A percentile compares a stretch with the other conserved stretches of the same genome.
These are phyloP conservation scores for Philhelius pedissequus DNA, from an alignment of 2,888 invertebrate genomes.

Conservation along the genomic window DNA sequence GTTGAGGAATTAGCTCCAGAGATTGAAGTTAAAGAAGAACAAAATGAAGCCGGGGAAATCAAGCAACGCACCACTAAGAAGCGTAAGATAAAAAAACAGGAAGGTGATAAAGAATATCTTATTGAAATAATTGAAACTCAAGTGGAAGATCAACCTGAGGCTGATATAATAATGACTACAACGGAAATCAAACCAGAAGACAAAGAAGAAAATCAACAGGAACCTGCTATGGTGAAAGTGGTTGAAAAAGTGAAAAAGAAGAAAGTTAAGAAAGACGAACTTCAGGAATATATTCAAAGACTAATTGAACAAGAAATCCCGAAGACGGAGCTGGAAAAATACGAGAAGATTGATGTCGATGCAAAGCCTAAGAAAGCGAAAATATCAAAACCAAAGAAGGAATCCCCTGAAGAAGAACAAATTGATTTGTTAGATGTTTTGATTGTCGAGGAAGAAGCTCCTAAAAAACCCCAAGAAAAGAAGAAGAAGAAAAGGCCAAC, in stretches of 20 bases:
- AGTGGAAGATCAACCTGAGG: constrained; percentile 74
- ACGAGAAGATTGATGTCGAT: constrained; percentile 78
- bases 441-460: constrained; percentile 71
- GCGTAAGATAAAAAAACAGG: constrained; percentile 73
- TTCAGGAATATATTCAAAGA: constrained; percentile 77
- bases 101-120: constrained; percentile 72
- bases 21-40: constrained; percentile 72
- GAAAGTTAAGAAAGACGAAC: constrained; percentile 75
- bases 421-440: constrained; percentile 71
- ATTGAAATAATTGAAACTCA: constrained; percentile 73
- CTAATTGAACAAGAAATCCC: constrained; percentile 78
- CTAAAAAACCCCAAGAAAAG: constrained; percentile 71
- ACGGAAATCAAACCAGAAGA: constrained; percentile 74
- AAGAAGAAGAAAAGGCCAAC: constrained; percentile 72
- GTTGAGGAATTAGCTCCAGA: constrained; percentile 76
- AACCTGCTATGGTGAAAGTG: constrained; percentile 26
- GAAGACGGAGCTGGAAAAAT: constrained; percentile 78
- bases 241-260: constrained; percentile 72
- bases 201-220: constrained; percentile 66
- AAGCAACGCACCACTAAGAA: constrained; percentile 72
- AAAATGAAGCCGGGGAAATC: constrained; percentile 69
- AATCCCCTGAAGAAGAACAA: constrained; percentile 65
- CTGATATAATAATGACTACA: constrained; percentile 76
- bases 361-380: constrained; percentile 74
- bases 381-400: constrained; percentile 70